Percentiles rank a stretch among this genome's conserved stretches.
Conservation (phyloP, 2,888 invertebrate species). For the Formica aserva region DNA sequence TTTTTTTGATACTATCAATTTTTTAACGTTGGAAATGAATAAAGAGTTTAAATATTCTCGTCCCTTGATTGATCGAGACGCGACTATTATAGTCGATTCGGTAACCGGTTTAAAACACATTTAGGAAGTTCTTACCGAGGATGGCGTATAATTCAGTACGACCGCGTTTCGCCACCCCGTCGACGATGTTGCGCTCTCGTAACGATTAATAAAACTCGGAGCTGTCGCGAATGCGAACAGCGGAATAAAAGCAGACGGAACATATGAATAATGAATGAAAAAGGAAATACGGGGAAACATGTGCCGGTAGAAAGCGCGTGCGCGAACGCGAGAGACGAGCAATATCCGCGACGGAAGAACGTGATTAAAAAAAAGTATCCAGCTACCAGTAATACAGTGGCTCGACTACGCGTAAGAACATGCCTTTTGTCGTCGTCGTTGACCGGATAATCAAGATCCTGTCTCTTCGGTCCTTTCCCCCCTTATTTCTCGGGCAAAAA, state of each 20-base stretch:
- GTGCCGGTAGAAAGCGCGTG: slow-evolving; percentile 36
- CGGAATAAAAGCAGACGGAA: slow-evolving; percentile 17
- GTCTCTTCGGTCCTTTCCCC: slow-evolving; percentile 4
- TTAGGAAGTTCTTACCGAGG: slow-evolving; percentile 30
- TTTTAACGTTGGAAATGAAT: not conserved
- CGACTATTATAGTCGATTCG: slow-evolving; percentile 33
- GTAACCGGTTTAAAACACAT: slow-evolving; percentile 37
- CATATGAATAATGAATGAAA: slow-evolving; percentile 69
- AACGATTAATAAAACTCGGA: slow-evolving; percentile 63
- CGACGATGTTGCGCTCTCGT: slow-evolving; percentile 10
- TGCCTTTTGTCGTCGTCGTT: slow-evolving; percentile 28
- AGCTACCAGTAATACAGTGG: slow-evolving; percentile 54
- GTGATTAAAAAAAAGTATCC: slow-evolving; percentile 73
- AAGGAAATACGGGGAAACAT: slow-evolving; percentile 27
- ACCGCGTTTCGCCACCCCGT: slow-evolving; percentile 21
- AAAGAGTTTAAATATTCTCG: slow-evolving; percentile 23
- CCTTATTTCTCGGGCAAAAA: slow-evolving; percentile 49
- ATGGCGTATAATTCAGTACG: slow-evolving; percentile 37
- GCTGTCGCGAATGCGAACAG: not conserved
- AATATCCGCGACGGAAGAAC: slow-evolving; percentile 56
- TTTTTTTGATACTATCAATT: slow-evolving; percentile 16
- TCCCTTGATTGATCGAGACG: slow-evolving; percentile 14
- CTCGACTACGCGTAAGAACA: slow-evolving; percentile 67
- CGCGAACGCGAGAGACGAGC: slow-evolving; percentile 43
- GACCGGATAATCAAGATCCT: slow-evolving; percentile 47